These are phyloP conservation scores for Enhydra lutris DNA, from an alignment of 2,113 vertebrate species.

Conservation along the genomic window DNA sequence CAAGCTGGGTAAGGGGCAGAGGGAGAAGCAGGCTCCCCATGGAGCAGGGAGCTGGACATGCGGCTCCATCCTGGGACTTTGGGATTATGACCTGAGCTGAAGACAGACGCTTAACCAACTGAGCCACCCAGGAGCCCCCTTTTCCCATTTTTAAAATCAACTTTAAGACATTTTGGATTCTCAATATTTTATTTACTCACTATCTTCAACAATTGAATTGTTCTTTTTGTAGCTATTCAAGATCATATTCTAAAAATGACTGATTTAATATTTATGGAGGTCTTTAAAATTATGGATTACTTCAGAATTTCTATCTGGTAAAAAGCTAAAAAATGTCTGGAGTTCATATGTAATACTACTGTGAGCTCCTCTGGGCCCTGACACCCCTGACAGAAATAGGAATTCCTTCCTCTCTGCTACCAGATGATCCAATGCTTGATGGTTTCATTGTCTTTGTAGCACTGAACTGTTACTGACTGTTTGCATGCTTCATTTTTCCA, in stretches of 20 bases:
- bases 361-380: background rate
- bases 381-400: accelerated
- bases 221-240: background rate
- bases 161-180: background rate
- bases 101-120: too few species aligned
- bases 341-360: background rate
- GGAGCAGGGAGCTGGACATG: too few species aligned
- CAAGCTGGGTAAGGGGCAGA: too few species aligned
- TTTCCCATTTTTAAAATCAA: background rate
- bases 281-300: background rate
- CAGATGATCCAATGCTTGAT: background rate
- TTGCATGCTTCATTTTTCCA: background rate
- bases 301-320: background rate
- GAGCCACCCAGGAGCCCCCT: too few species aligned
- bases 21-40: too few species aligned
- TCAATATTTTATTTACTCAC: background rate
- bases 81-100: too few species aligned
- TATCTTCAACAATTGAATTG: background rate
- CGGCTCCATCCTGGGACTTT: too few species aligned
- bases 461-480: accelerated
- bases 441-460: background rate
- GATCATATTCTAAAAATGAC: background rate
- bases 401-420: background rate
- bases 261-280: slow-evolving; percentile 26
- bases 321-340: slow-evolving; percentile 23